These are phyloP conservation scores for Tragelaphus scriptus DNA, from an alignment of 2,113 vertebrate genomes.

Conservation along the genomic window DNA sequence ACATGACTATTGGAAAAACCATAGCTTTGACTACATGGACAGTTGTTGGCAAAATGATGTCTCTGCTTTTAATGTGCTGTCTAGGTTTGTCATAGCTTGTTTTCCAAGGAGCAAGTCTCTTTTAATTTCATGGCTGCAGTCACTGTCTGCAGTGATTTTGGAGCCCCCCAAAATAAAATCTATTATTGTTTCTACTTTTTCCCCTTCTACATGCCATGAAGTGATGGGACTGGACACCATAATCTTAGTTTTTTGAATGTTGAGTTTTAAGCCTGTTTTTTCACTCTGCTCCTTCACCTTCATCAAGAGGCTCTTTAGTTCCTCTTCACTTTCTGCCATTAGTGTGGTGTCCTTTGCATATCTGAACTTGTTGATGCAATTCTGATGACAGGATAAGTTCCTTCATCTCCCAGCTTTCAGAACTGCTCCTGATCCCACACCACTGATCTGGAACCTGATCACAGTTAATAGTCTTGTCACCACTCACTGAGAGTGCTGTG, in stretches of 20 bases:
- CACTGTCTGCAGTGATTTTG: not conserved
- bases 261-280: not conserved
- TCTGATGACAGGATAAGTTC: not conserved
- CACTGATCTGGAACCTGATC: not conserved
- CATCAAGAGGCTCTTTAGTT: not conserved
- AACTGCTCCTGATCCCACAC: fast-evolving
- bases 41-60: not conserved
- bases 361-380: not conserved
- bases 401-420: not conserved
- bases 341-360: not conserved
- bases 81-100: not conserved
- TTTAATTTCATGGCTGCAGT: not conserved
- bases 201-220: not conserved
- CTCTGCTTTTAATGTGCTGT: not conserved
- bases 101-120: not conserved
- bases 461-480: fast-evolving
- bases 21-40: not conserved
- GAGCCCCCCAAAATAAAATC: not conserved
- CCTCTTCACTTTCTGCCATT: not conserved
- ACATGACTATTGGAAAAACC: not conserved
- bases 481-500: not conserved
- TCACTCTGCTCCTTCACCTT: not conserved
- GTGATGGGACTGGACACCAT: not conserved
- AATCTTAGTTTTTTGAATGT: not conserved
- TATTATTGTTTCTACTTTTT: not conserved